These are phyloP conservation scores for Berghia stephanieae DNA, from an alignment of 1,140 invertebrate species.

Conservation along the genomic window DNA sequence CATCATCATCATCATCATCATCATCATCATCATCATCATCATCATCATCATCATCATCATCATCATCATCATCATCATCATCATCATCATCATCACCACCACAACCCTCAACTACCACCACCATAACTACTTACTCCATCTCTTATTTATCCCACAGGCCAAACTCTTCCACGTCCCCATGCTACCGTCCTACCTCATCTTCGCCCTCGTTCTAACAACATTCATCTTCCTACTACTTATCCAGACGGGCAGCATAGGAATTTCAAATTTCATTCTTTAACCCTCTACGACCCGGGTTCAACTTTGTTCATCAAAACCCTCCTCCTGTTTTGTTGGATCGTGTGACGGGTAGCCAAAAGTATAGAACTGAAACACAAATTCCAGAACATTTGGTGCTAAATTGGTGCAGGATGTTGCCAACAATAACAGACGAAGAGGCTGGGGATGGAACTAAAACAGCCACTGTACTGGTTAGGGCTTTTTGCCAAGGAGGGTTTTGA, in stretches of 20 bases:
- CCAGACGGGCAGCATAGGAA: slow-evolving; percentile 56
- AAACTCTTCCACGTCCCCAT: slow-evolving; percentile 66
- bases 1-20: neutral
- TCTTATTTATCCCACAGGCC: slow-evolving; percentile 55
- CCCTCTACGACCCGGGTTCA: no score
- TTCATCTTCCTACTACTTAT: slow-evolving; percentile 60
- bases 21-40: no score
- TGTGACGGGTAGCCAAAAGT: slow-evolving; percentile 98
- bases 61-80: slow-evolving; percentile 33
- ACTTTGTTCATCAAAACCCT: no score
- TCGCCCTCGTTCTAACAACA: slow-evolving; percentile 46
- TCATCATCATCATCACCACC: slow-evolving; percentile 26
- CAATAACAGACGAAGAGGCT: slow-evolving; percentile 99
- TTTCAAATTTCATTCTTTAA: slow-evolving; percentile 47
- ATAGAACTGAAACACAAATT: slow-evolving; percentile 99
- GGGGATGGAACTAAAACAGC: slow-evolving; percentile 99
- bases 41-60: slow-evolving; percentile 16
- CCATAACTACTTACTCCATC: slow-evolving; percentile 4
- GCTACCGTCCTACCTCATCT: slow-evolving; percentile 57
- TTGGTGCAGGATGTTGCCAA: slow-evolving; percentile 99
- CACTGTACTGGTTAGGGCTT: slow-evolving; percentile 95
- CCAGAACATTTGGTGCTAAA: slow-evolving; percentile 98
- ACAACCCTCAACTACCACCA: neutral
- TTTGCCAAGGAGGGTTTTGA: slow-evolving; percentile 99
- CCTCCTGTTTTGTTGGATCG: no score